Evolutionary conservation across 1,140 invertebrate genomes (phyloP).

Genomic region (Scaptomyza pallida): DNA sequence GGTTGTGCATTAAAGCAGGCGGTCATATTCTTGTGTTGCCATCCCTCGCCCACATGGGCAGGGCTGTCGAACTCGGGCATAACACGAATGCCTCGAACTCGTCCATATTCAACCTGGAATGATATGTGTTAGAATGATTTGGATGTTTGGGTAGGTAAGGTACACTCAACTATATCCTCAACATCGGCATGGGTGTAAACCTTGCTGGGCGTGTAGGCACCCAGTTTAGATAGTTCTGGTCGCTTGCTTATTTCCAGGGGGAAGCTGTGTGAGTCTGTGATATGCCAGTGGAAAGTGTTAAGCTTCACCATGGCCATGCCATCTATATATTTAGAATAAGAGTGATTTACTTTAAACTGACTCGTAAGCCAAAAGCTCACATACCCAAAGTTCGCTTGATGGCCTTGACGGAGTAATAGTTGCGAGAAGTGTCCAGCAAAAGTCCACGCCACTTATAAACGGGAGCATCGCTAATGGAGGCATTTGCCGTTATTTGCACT

Average conservation of each 20-base stretch:
- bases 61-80: slow-evolving; percentile 94
- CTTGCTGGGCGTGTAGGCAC: slow-evolving; percentile 89
- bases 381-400: slow-evolving; percentile 89
- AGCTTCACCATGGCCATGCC: slow-evolving; percentile 92
- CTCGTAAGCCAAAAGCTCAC: neutral
- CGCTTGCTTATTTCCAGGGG: slow-evolving; percentile 89
- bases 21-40: slow-evolving; percentile 89
- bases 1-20: slow-evolving; percentile 90
- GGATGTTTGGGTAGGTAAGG: neutral
- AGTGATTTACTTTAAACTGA: neutral
- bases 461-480: slow-evolving; percentile 88
- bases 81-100: slow-evolving; percentile 90
- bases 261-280: slow-evolving; percentile 95
- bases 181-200: slow-evolving; percentile 86
- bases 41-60: slow-evolving; percentile 94
- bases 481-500: slow-evolving; percentile 85
- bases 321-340: slow-evolving; percentile 83
- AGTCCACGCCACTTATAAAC: slow-evolving; percentile 91
- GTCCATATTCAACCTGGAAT: slow-evolving; percentile 86
- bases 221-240: slow-evolving; percentile 89
- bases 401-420: slow-evolving; percentile 88
- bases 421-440: slow-evolving; percentile 91
- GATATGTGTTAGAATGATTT: neutral
- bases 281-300: slow-evolving; percentile 95
- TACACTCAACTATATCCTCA: slow-evolving; percentile 85